Evolutionary conservation across 2,888 invertebrate species (phyloP).

Genomic region (Anthoptus insignis): DNA sequence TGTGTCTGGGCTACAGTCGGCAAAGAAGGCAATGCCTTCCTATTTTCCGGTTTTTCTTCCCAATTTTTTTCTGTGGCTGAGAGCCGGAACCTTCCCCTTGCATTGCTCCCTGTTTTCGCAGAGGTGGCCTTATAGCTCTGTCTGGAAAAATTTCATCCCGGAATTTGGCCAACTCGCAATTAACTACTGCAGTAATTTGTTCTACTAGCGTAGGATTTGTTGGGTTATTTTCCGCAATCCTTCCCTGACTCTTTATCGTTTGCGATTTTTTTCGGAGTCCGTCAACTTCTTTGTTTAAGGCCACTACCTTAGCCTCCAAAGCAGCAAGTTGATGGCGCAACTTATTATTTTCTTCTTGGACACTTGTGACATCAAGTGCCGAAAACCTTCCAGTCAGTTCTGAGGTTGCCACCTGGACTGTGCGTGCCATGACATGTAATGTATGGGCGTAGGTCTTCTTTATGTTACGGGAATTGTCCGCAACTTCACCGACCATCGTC

Average conservation of each 20-base stretch:
- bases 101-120: not conserved
- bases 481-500: not conserved
- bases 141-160: not conserved
- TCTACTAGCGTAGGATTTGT: not conserved
- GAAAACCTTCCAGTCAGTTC: not conserved
- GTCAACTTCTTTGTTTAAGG: not conserved
- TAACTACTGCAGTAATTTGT: not conserved
- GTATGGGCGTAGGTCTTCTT: not conserved
- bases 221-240: not conserved
- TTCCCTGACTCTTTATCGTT: not conserved
- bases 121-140: not conserved
- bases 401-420: not conserved
- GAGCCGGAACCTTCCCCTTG: not conserved
- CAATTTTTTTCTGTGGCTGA: not conserved
- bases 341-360: not conserved
- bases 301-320: not conserved
- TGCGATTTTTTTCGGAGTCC: not conserved
- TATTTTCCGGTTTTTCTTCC: too few species aligned
- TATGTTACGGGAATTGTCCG: not conserved
- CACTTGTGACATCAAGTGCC: not conserved
- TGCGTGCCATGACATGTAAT: not conserved
- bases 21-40: too few species aligned
- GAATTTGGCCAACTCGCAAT: not conserved
- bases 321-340: not conserved
- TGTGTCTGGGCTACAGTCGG: not conserved